Conservation (phyloP, 2,797 vertebrate genomes). For the Tympanoctomys barrerae region DNA sequence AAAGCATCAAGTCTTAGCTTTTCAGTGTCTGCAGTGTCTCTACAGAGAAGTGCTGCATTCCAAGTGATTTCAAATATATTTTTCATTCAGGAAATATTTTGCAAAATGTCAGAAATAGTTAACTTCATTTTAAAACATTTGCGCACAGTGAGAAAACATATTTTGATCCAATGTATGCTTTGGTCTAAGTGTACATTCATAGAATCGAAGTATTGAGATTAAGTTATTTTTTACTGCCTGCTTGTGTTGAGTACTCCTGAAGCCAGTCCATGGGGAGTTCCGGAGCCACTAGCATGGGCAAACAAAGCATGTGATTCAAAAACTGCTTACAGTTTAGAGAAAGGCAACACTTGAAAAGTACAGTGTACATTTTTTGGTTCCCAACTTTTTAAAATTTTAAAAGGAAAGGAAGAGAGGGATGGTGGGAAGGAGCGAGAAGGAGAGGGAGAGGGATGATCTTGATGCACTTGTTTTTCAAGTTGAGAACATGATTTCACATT, state of each 20-base stretch:
- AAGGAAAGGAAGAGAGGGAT: neutral
- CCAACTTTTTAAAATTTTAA: neutral
- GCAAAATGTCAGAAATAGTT: neutral
- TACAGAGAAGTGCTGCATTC: neutral
- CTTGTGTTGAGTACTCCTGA: too few relatives aligned
- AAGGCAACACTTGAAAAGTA: neutral
- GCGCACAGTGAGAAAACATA: neutral
- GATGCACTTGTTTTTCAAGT: neutral
- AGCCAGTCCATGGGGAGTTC: neutral
- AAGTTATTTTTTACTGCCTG: neutral
- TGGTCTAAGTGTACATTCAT: neutral
- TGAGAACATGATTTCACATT: neutral
- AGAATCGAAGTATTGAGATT: rapidly evolving
- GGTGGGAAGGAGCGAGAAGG: too few relatives aligned
- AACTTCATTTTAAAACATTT: neutral
- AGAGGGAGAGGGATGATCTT: neutral
- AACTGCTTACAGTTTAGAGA: neutral
- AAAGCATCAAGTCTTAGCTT: neutral
- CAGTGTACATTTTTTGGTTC: neutral
- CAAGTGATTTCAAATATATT: neutral
- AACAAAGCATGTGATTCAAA: neutral
- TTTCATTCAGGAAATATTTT: neutral
- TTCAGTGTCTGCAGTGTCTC: neutral
- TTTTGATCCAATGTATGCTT: neutral
- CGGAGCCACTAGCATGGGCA: neutral